These are phyloP conservation scores for Lasioglossum calceatum DNA, from an alignment of 2,888 invertebrate species.

Conservation along the genomic window DNA sequence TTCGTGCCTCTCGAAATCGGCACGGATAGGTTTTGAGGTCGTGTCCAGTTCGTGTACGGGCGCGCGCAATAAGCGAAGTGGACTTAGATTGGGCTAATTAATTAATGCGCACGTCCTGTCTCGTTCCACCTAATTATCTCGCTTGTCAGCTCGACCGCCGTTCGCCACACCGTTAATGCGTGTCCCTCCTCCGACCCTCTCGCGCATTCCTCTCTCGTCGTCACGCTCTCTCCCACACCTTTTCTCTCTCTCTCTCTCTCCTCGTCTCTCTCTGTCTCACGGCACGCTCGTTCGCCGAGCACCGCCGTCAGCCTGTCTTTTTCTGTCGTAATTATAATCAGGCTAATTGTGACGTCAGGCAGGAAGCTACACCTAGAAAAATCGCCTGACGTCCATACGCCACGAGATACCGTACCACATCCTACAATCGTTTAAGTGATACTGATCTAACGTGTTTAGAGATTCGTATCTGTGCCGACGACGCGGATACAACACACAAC, in stretches of 20 bases:
- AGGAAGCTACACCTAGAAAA: constrained; percentile 83
- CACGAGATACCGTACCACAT: constrained; percentile 47
- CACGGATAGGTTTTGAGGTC: constrained; percentile 76
- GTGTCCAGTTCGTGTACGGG: constrained; percentile 72
- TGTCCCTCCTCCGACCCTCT: constrained; percentile 43
- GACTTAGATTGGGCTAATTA: constrained; percentile 84
- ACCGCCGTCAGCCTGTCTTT: constrained; percentile 44
- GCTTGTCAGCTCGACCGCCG: constrained; percentile 80
- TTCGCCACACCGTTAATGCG: constrained; percentile 76
- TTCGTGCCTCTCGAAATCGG: constrained; percentile 62
- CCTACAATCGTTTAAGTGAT: constrained; percentile 63
- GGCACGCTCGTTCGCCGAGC: constrained; percentile 34
- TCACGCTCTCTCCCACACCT: constrained; percentile 54
- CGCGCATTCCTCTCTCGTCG: constrained; percentile 52
- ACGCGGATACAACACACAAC: neutral
- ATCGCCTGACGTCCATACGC: constrained; percentile 59
- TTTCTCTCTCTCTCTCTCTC: constrained; percentile 50
- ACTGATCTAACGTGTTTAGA: constrained; percentile 55
- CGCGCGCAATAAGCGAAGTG: constrained; percentile 80
- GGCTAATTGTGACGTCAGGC: constrained; percentile 83
- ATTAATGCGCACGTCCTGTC: constrained; percentile 84
- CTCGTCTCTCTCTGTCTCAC: constrained; percentile 15
- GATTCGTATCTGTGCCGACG: constrained; percentile 32
- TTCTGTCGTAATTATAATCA: constrained; percentile 82
- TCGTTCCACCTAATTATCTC: constrained; percentile 83